Conservation (phyloP, 2,888 invertebrate genomes). For the Volucella zonaria region DNA sequence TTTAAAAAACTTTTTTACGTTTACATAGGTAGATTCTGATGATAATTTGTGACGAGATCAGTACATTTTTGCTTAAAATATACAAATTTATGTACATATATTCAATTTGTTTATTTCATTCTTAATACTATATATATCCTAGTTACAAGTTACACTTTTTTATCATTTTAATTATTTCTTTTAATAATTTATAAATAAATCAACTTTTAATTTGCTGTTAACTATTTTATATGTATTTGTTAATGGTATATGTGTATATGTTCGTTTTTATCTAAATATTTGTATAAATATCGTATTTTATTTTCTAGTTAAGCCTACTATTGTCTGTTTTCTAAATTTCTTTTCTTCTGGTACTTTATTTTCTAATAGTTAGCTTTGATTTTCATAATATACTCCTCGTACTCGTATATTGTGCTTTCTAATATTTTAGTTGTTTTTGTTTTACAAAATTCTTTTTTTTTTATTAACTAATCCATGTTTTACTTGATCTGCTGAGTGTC, state of each 20-base stretch:
- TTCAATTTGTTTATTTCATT: slow-evolving; percentile 7
- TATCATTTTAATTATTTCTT: not conserved
- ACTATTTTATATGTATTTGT: slow-evolving; percentile 10
- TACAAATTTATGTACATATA: slow-evolving; percentile 5
- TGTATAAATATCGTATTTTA: slow-evolving; percentile 44
- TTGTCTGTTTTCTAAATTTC: slow-evolving; percentile 76
- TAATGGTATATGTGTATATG: slow-evolving; percentile 35
- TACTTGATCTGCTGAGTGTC: slow-evolving; percentile 15
- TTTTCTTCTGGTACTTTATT: slow-evolving; percentile 37
- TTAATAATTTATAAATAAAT: not conserved
- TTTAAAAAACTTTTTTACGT: not conserved
- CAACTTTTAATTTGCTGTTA: slow-evolving; percentile 29
- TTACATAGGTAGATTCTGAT: not conserved
- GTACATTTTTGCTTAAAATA: slow-evolving; percentile 22
- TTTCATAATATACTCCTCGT: slow-evolving; percentile 22
- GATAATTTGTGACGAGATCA: slow-evolving; percentile 51
- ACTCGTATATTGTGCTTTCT: slow-evolving; percentile 34
- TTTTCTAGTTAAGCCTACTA: slow-evolving; percentile 76
- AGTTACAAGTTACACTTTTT: not conserved
- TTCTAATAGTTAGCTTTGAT: slow-evolving; percentile 45
- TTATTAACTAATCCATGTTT: slow-evolving; percentile 36
- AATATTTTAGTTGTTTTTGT: slow-evolving; percentile 62
- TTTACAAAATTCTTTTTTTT: slow-evolving; percentile 16
- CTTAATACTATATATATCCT: slow-evolving; percentile 11
- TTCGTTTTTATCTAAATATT: slow-evolving; percentile 64